Evolutionary conservation across 2,113 vertebrate genomes (phyloP).

Genomic region (Phalacrocorax carbo): DNA sequence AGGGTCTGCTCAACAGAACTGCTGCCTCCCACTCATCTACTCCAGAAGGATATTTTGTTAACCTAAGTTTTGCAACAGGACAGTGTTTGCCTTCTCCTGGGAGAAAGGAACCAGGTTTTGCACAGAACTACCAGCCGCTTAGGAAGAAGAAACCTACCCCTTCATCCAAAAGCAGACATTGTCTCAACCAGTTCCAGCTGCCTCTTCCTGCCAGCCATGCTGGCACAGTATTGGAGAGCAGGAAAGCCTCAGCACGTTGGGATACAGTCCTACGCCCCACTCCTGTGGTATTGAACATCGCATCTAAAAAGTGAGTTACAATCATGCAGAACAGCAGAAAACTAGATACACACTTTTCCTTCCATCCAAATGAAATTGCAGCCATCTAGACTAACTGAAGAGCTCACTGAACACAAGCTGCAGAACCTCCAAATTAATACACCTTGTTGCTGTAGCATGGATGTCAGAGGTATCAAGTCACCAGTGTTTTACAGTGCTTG

Average conservation of each 20-base stretch:
- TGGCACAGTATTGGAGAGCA: neutral
- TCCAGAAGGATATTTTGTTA: neutral
- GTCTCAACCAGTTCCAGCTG: neutral
- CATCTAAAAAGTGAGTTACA: neutral
- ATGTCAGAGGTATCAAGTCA: neutral
- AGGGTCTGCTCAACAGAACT: neutral
- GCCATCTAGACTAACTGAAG: neutral
- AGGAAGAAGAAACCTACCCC: neutral
- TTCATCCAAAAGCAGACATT: neutral
- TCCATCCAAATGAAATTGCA: neutral
- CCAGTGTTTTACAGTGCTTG: neutral
- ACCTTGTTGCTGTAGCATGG: neutral
- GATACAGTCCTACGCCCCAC: neutral
- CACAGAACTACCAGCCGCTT: neutral
- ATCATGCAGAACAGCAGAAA: neutral
- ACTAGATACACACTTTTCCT: neutral
- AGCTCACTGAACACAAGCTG: neutral
- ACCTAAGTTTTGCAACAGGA: neutral
- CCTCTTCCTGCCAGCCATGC: neutral
- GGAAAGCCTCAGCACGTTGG: accelerated
- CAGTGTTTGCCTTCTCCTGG: neutral
- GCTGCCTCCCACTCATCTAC: neutral
- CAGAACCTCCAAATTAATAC: neutral
- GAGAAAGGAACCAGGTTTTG: neutral
- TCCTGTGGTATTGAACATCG: accelerated